These are phyloP conservation scores for Rotaria macrura DNA, from an alignment of 2,888 invertebrate genomes.

Conservation along the genomic window DNA sequence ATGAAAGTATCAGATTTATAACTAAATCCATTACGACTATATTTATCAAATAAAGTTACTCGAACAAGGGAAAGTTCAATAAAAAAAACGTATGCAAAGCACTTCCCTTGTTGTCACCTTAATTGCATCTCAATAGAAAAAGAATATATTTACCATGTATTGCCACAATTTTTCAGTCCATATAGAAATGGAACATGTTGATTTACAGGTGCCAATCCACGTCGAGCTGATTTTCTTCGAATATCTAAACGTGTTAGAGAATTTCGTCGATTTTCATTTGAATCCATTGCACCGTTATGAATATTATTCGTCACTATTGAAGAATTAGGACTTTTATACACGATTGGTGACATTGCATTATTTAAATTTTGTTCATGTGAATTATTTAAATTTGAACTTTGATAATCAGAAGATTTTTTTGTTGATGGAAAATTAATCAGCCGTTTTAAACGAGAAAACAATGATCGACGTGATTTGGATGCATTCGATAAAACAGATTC, in stretches of 20 bases:
- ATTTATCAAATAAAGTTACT: too few relatives aligned
- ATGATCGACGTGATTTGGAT: not conserved
- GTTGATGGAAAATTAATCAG: not conserved
- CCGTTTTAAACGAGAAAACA: slow-evolving; percentile 5
- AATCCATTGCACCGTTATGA: not conserved
- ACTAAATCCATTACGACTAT: too few relatives aligned
- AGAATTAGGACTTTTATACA: not conserved
- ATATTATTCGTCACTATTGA: not conserved
- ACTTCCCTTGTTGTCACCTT: too few relatives aligned
- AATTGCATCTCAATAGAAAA: not conserved
- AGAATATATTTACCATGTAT: not conserved
- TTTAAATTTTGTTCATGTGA: not conserved
- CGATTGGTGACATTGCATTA: not conserved
- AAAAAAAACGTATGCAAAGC: too few relatives aligned
- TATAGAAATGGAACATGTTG: not conserved
- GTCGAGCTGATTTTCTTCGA: slow-evolving; percentile 2
- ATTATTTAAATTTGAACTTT: not conserved
- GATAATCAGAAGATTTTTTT: not conserved
- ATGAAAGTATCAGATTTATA: too few relatives aligned
- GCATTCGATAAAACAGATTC: not conserved
- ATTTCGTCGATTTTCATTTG: not conserved
- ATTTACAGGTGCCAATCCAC: not conserved
- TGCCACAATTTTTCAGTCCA: slow-evolving; percentile 14
- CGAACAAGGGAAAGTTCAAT: too few relatives aligned
- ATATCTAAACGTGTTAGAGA: slow-evolving; percentile 1